Evolutionary conservation across 1,140 invertebrate genomes (phyloP), one percentile per base, ranked within the genome.

Genomic region (Frieseomelitta varia): DNA sequence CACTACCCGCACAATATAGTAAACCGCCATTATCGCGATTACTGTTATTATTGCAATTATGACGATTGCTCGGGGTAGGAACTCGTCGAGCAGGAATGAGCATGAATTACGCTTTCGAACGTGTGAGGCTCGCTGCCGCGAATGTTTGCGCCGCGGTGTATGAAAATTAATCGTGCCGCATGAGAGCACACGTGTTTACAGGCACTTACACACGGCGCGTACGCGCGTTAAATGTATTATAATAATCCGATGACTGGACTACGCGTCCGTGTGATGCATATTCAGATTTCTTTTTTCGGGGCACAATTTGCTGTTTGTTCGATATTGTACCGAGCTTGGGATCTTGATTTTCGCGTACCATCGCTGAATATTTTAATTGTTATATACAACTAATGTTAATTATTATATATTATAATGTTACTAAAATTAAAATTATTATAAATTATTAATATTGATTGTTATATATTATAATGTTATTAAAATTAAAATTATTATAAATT

Each of bases 11-110:
- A 89, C 85, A 89, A 87, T 88, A 51, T 58, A 75, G 83, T 82
- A 86, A 90, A 85, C 75, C 85, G n/a, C 56, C 79, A 90, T 92
- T 91, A 90, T 85, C 80, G 68, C 80, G 81, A 92, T 92, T 91
- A 92, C 90, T 88, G 82, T 90, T 86, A 92, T 92, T 91, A 87
- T 88, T 87, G 89, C 87, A 90, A 92, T 90, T 91, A 91, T 91
- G 85, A 88, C 85, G 83, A 90, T 90, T 91, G 79, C 65, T 78
- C 77, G 58, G 55, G 47, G 80, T 75, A 75, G 55, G 15, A 39
- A 39, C 72, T 67, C 71, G 58, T 75, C 27, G 30, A 55, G 17
- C 58, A 21, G 30, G 27, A 74, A 65, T 65, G 17, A 81, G 71
- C 61, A 55, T 67, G 71, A 81, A 81, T 81, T 81, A 81, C 72